Conservation (phyloP, 2,888 invertebrate species). For the Dynastes grantii region DNA sequence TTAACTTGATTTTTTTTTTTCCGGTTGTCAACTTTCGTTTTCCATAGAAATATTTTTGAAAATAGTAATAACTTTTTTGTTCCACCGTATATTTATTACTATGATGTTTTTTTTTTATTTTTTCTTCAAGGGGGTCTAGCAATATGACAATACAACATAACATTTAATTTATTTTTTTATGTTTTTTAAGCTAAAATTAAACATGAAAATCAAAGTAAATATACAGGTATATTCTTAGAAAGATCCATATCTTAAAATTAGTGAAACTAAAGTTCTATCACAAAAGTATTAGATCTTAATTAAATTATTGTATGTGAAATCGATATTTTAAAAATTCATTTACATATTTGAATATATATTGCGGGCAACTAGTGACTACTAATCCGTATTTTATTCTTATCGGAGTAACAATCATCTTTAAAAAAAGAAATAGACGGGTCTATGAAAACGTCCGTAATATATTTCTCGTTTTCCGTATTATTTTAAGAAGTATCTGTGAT, state of each 20-base stretch:
- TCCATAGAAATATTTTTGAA: conserved; percentile 8
- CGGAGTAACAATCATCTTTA: too few relatives aligned
- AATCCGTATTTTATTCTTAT: neutral
- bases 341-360: neutral
- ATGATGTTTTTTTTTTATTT: too few relatives aligned
- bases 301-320: neutral
- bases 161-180: neutral
- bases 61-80: neutral
- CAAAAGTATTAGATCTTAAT: neutral
- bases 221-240: conserved; percentile 10
- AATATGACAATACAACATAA: neutral
- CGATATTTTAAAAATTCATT: neutral
- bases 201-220: conserved; percentile 10
- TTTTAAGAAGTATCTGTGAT: conserved; percentile 64
- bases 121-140: neutral
- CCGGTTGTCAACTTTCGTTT: conserved; percentile 2
- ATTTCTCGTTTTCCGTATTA: conserved; percentile 34
- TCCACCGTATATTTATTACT: neutral
- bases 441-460: conserved; percentile 8
- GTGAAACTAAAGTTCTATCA: neutral
- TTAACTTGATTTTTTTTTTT: conserved; percentile 19
- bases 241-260: conserved; percentile 10
- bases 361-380: neutral
- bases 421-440: neutral
- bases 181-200: neutral